A percentile compares a stretch with the other conserved stretches of the same genome.
Conservation (phyloP, 2,797 vertebrate species). For the Huso huso region DNA sequence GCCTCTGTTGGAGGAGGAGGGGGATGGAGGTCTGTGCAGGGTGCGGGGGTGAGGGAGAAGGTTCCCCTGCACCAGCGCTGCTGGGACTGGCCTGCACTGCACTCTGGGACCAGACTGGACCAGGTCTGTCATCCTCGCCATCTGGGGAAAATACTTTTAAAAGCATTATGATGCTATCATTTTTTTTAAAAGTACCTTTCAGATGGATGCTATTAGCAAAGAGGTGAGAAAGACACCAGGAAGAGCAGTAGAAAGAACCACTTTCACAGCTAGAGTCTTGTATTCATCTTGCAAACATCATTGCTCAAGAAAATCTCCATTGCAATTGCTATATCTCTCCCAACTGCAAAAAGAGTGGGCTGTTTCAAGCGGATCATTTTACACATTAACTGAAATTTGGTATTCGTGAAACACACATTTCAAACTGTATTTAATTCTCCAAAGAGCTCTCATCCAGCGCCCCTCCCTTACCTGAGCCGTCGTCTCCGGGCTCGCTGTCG, state of each 20-base stretch:
- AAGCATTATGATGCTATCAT: no score
- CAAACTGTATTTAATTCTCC: neutral
- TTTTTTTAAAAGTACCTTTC: no score
- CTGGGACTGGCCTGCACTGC: slow-evolving; percentile 24
- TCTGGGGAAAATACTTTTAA: slow-evolving; percentile 35
- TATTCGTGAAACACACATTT: slow-evolving; percentile 10
- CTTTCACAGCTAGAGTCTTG: no score
- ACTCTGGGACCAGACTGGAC: slow-evolving; percentile 19
- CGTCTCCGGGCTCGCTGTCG: slow-evolving; percentile 55
- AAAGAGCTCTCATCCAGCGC: neutral
- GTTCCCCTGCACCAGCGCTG: slow-evolving; percentile 6
- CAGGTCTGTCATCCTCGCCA: slow-evolving; percentile 56
- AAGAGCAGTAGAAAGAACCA: no score
- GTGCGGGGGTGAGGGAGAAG: slow-evolving; percentile 27
- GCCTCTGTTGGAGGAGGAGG: slow-evolving; percentile 49
- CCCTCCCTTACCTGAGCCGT: slow-evolving; percentile 58
- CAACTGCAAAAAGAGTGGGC: neutral
- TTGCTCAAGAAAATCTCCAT: no score
- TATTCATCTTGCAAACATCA: no score
- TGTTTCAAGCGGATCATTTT: neutral
- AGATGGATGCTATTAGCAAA: no score
- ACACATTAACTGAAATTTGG: neutral
- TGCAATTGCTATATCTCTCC: neutral
- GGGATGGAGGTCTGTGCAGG: slow-evolving; percentile 32
- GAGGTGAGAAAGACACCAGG: no score